phyloP scores from a whole-genome alignment of 2,113 vertebrate genomes.

The Lathamus discolor region DNA sequence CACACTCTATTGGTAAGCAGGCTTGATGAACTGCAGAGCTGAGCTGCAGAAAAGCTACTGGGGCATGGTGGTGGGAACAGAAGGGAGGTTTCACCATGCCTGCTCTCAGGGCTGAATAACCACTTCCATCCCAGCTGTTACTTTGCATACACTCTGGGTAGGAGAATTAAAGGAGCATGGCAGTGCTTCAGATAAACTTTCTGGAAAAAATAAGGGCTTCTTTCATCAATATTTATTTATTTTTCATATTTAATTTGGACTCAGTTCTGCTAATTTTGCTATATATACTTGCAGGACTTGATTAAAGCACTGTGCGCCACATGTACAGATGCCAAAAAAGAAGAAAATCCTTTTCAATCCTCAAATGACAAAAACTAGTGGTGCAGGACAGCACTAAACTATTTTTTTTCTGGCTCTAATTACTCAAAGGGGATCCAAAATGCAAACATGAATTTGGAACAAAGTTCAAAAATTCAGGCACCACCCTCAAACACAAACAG shows the following conservation, averaged over 20 bases:
- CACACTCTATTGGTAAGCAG: not conserved
- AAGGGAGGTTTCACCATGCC: not conserved
- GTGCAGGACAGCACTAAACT: constrained; percentile 34
- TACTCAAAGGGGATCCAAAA: not conserved
- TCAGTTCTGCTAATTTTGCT: constrained; percentile 26
- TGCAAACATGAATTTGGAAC: not conserved
- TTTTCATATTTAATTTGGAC: not conserved
- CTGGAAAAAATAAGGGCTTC: not conserved
- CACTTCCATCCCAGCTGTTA: not conserved
- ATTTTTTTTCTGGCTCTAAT: not conserved
- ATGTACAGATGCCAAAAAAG: not conserved
- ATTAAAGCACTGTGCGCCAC: not conserved
- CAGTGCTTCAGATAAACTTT: not conserved
- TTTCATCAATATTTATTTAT: constrained; percentile 28
- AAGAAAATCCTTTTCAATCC: constrained; percentile 46
- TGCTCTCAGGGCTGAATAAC: not conserved
- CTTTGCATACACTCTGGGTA: not conserved
- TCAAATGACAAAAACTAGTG: constrained; percentile 51
- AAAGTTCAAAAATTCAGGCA: not conserved
- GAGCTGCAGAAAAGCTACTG: not conserved
- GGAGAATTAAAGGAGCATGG: not conserved
- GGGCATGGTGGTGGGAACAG: not conserved
- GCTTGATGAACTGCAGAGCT: not conserved
- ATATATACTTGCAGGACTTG: not conserved
- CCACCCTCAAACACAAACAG: not conserved